Conservation (phyloP, 2,113 vertebrate species). For the Symphodus melops region DNA sequence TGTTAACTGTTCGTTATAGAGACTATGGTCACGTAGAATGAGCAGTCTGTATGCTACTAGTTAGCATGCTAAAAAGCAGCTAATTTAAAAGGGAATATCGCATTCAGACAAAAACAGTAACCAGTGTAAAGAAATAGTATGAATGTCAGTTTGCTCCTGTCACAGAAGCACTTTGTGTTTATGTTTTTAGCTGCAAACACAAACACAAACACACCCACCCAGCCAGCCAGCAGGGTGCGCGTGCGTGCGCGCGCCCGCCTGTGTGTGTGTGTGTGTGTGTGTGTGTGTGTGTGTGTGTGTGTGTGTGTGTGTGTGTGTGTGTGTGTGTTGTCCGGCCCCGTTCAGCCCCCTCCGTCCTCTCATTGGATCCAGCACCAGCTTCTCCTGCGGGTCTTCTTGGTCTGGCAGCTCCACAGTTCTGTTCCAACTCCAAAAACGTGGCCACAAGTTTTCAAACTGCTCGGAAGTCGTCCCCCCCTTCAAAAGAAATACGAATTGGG, state of each 20-base stretch:
- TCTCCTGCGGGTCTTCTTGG: constrained; percentile 38
- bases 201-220: neutral
- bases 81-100: too few species aligned
- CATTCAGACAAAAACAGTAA: too few species aligned
- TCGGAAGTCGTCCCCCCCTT: neutral
- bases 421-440: constrained; percentile 32
- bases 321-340: constrained; percentile 28
- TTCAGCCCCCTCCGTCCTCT: constrained; percentile 32
- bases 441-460: constrained; percentile 8
- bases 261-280: neutral
- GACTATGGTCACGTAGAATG: too few species aligned
- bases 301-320: constrained; percentile 8
- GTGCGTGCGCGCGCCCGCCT: too few species aligned
- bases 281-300: neutral
- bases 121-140: too few species aligned
- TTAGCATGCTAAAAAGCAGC: too few species aligned
- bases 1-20: too few species aligned
- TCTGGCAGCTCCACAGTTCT: constrained; percentile 7
- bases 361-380: constrained; percentile 56
- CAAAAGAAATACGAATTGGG: neutral
- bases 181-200: neutral
- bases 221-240: neutral
- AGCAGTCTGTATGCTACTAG: too few species aligned
- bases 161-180: too few species aligned
- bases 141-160: too few species aligned